Percentiles rank a stretch among this genome's conserved stretches.
Evolutionary conservation across 1,140 invertebrate species (phyloP).

Genomic region (Caenorhabditis briggsae): DNA sequence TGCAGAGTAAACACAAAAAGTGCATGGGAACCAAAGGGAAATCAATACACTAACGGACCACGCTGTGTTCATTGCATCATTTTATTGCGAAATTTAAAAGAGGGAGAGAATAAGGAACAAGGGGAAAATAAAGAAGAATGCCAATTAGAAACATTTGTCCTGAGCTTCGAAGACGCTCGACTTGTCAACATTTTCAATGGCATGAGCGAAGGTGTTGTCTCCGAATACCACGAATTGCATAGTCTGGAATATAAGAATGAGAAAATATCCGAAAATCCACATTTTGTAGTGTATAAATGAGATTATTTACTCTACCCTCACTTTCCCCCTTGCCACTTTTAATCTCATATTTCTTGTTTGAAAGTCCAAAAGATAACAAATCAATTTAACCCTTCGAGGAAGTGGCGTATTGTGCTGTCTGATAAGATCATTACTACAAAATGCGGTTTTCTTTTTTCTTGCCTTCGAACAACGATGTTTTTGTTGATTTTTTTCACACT

Average conservation of each 20-base stretch:
- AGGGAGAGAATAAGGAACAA: neutral
- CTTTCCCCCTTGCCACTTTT: neutral
- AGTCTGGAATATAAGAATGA: neutral
- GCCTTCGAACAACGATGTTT: neutral
- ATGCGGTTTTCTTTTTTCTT: neutral
- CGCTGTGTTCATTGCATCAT: constrained; percentile 15
- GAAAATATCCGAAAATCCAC: neutral
- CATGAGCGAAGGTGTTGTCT: constrained; percentile 37
- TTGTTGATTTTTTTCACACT: neutral
- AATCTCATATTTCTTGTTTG: constrained; percentile 36
- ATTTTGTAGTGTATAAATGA: neutral
- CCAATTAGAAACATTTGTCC: constrained; percentile 42
- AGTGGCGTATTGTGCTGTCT: constrained; percentile 23
- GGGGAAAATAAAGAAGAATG: neutral
- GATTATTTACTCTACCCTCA: constrained; percentile 1
- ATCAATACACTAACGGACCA: constrained; percentile 38
- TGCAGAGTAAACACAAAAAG: neutral
- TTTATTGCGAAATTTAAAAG: constrained; percentile 29
- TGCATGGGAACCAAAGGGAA: neutral
- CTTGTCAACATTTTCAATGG: constrained; percentile 43
- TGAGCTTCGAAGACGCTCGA: constrained; percentile 38
- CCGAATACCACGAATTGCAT: constrained; percentile 42
- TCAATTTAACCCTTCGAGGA: neutral
- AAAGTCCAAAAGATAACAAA: constrained; percentile 39
- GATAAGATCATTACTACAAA: constrained; percentile 48